Conservation (phyloP, 2,888 invertebrate genomes). For the Dasypolia templi region DNA sequence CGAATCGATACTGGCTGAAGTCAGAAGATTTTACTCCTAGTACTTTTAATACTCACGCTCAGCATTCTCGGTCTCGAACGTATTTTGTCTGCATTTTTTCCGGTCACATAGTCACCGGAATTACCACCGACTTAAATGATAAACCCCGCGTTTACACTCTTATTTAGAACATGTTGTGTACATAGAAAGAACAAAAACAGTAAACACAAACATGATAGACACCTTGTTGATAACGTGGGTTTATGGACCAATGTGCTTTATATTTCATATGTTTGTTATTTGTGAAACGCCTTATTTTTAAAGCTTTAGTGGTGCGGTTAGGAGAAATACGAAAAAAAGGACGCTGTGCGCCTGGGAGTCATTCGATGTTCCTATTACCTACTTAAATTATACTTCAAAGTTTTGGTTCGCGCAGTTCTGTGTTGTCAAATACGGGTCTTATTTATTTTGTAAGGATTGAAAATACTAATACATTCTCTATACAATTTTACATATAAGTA, state of each 20-base stretch:
- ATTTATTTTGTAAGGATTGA: conserved; percentile 30
- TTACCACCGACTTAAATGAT: not conserved
- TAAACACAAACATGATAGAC: too few relatives aligned
- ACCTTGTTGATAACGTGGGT: not conserved
- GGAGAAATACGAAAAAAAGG: conserved; percentile 15
- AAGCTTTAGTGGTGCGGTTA: not conserved
- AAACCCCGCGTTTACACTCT: not conserved
- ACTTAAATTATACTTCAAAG: conserved; percentile 10
- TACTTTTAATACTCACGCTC: conserved; percentile 15
- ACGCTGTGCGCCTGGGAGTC: conserved; percentile 7
- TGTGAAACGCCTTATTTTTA: not conserved
- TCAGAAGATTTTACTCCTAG: conserved; percentile 94
- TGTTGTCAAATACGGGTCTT: conserved; percentile 35
- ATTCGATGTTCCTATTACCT: conserved; percentile 27
- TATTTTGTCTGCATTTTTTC: conserved; percentile 25
- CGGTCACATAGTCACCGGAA: conserved; percentile 10
- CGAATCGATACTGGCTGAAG: conserved; percentile 93
- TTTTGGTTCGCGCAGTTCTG: not conserved
- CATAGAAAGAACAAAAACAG: not conserved
- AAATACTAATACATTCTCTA: conserved; percentile 13
- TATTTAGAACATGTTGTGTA: not conserved
- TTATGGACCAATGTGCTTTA: not conserved
- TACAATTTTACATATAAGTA: conserved; percentile 5
- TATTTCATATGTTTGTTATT: not conserved
- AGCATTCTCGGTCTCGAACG: conserved; percentile 14